A percentile compares a stretch with the other conserved stretches of the same genome.
phyloP scores from a whole-genome alignment of 1,140 invertebrate genomes.

The Dolichoris vasculosae region DNA sequence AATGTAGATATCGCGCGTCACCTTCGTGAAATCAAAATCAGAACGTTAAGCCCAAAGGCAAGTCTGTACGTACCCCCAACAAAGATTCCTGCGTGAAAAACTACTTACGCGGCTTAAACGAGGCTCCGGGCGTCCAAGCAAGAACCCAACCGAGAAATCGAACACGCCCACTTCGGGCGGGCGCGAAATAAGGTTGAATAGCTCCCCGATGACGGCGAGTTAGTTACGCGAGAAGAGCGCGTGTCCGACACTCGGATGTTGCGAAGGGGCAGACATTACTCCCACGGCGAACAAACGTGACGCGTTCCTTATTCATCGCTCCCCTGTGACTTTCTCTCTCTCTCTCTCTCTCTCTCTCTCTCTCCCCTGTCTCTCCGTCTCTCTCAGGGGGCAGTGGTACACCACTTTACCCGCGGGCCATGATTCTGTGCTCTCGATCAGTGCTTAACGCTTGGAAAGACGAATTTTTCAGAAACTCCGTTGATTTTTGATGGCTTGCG shows the following conservation, averaged over 20 bases:
- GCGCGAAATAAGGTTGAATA: slow-evolving; percentile 35
- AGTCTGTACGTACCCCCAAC: background rate
- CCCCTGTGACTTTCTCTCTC: slow-evolving; percentile 37
- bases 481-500: background rate
- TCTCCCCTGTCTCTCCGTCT: too few species aligned
- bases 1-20: background rate
- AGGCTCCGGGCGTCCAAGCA: background rate
- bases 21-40: slow-evolving; percentile 35
- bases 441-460: too few species aligned
- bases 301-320: slow-evolving; percentile 52
- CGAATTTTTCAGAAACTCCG: background rate
- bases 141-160: background rate
- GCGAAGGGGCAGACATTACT: slow-evolving; percentile 34
- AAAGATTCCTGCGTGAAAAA: background rate
- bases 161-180: slow-evolving; percentile 30
- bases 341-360: too few species aligned
- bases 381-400: background rate
- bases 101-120: slow-evolving; percentile 9
- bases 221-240: background rate
- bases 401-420: background rate
- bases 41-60: slow-evolving; percentile 1
- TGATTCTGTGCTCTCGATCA: background rate
- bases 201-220: slow-evolving; percentile 41
- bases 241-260: background rate
- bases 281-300: slow-evolving; percentile 24